Evolutionary conservation across 2,797 vertebrate species (phyloP).

Genomic region (Enteromius anoplus): DNA sequence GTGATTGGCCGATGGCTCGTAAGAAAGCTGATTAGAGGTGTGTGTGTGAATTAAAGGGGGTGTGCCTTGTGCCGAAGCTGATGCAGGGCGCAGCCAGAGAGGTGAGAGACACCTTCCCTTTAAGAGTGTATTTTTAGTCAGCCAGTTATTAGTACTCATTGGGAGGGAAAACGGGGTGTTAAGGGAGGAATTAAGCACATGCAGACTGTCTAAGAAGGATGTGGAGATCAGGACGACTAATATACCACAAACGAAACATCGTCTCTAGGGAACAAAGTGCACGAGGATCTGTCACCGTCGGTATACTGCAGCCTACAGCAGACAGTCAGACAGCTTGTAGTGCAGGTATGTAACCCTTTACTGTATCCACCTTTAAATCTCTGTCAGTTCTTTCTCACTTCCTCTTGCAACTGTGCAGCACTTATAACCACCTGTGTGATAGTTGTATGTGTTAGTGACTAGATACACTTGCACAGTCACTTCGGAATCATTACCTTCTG

Average conservation of each 20-base stretch:
- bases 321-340: conserved; percentile 8
- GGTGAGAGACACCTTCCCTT: conserved; percentile 64
- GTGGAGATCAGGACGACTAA: conserved; percentile 73
- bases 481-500: not conserved
- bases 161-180: conserved; percentile 63
- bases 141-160: conserved; percentile 57
- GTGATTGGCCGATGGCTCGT: conserved; percentile 71
- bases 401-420: not conserved
- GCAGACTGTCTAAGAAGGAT: conserved; percentile 74
- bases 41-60: conserved; percentile 43
- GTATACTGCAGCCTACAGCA: conserved; percentile 30
- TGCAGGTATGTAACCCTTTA: conserved; percentile 68
- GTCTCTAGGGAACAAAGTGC: conserved; percentile 43
- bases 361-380: not conserved
- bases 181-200: conserved; percentile 69
- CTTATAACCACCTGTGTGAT: not conserved
- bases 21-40: conserved; percentile 76
- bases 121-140: conserved; percentile 75
- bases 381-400: not conserved
- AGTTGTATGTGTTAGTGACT: not conserved
- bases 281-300: conserved; percentile 37
- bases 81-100: conserved; percentile 3
- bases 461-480: conserved; percentile 1
- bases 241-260: conserved; percentile 76
- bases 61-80: conserved; percentile 25